Percentiles rank a stretch among this genome's conserved stretches.
These are phyloP conservation scores for Thera obeliscata DNA, from an alignment of 2,888 invertebrate species.

Conservation along the genomic window DNA sequence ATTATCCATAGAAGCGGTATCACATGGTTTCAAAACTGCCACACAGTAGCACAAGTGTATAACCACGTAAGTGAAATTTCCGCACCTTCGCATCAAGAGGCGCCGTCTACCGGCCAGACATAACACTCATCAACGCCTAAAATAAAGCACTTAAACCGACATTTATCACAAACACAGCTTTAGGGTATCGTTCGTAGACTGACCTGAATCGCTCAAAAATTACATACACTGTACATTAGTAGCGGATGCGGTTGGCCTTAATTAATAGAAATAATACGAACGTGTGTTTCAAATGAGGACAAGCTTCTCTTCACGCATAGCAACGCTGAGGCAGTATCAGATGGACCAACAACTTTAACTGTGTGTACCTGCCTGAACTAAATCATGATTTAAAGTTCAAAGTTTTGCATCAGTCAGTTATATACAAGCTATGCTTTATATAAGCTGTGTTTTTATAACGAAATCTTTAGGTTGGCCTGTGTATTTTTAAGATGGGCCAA, in stretches of 20 bases:
- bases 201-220: conserved; percentile 32
- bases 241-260: conserved; percentile 35
- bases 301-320: too few relatives aligned
- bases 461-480: too few relatives aligned
- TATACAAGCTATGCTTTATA: too few relatives aligned
- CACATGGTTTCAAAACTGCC: conserved; percentile 9
- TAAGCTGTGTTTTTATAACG: too few relatives aligned
- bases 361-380: too few relatives aligned
- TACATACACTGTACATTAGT: conserved; percentile 22
- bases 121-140: conserved; percentile 66
- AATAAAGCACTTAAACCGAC: conserved; percentile 75
- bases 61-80: conserved; percentile 47
- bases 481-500: too few relatives aligned
- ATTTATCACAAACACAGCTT: conserved; percentile 59
- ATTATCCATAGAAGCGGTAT: too few relatives aligned
- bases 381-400: too few relatives aligned
- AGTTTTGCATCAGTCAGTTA: too few relatives aligned
- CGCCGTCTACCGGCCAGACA: conserved; percentile 64
- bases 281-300: conserved; percentile 2
- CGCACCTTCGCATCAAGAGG: conserved; percentile 61
- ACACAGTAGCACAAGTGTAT: conserved; percentile 18
- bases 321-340: too few relatives aligned
- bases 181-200: conserved; percentile 38
- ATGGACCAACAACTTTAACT: too few relatives aligned
- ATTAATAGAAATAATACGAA: conserved; percentile 28